Base-by-base conservation (phyloP, 1,140 invertebrate genomes). In the Lanistes nyassanus region DNA sequence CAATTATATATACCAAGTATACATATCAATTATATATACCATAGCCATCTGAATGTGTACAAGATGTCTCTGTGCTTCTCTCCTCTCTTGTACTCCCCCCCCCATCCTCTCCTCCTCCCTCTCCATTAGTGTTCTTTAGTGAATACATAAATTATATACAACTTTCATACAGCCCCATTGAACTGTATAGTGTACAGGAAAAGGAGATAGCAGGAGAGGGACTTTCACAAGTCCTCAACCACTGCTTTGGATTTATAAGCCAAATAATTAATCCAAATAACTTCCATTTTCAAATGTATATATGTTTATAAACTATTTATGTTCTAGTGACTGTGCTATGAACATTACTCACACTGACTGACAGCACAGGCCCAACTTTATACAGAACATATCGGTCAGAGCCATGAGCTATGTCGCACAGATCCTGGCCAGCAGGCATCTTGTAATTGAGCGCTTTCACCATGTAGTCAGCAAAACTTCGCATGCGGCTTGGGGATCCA, bases 311-410 rank as follows among this genome's bases (percentile, higher is more conserved):
- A n/a, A 70, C 11, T 70, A 21, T 13, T 69, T 34, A 69, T 60
- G 6, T 26, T 3, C n/a, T 16, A 60, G 23, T 26, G 23, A 31
- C 56, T 60, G 56, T 60, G 2, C 23, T 11, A 3, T 60, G n/a
- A 55, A 0, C 29, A n/a, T 39, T 0, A 78, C 86, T 85, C 92
- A 97, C 96, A 88, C 95, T 97, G 76, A 97, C 93, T 79, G 93
- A 96, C 0, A 98, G 91, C 36, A 98, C 95, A 0, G 95, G 95
- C n/a, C 96, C 96, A 37, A 98, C 95, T 94, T 99, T 99, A 90
- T 95, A 99, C 94, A 99, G 96, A 29, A 94, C 95, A 89, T 98
- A 99, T 79, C 86, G 78, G 73, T 87, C 86, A 21, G 83, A 84
- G 19, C 81, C 84, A 47, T 79, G 72, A 6, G 84, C 83, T 31